Evolutionary conservation across 1,140 invertebrate species (phyloP), one percentile per base, ranked within the genome.

Genomic region (Ostrea denselamellosa): DNA sequence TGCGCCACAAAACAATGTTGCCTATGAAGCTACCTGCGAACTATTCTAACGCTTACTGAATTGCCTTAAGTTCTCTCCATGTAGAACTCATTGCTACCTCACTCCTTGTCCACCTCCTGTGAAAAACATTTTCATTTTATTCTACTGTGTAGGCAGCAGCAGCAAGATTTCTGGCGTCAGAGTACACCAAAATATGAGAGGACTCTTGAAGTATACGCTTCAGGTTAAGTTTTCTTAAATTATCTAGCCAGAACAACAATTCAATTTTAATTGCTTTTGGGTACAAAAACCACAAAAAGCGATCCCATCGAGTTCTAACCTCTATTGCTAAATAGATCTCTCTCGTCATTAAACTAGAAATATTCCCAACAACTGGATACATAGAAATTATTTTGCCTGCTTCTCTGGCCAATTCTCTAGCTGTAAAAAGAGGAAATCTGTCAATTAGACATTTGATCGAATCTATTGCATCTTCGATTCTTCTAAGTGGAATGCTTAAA

Each of bases 391-490:
- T 52, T 52, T 83, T 83, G 82, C 51, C 82, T 52, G 82, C 51
- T 28, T 12, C 2, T 7, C 51, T 51, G 19, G 28, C 82, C 19
- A 83, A 52, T 51, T 51, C 12, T n/a, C 82, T 83, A 17, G 82
- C 82, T 51, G 28, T 77, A 34, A 83, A 51, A 34, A n/a, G 3
- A 83, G 82, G 34, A 51, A 83, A 83, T 87, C 62, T 87, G 19
- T 58, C 3, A 58, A 58, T 58, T 58, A 58, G 19, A 58, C 2
- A 58, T 19, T 58, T 58, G 19, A 58, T 58, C 19, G 56, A 58
- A 58, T 7, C 56, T 14, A 58, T 9, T 58, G 56, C 56, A 58
- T 58, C 56, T 14, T 58, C 5, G 19, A 58, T 19, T 58, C 56
- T 4, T 58, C 56, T 58, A 1, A 19, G 56, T 58, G 56, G 2